Conservation (phyloP, 2,113 vertebrate genomes). For the Vimba vimba region DNA sequence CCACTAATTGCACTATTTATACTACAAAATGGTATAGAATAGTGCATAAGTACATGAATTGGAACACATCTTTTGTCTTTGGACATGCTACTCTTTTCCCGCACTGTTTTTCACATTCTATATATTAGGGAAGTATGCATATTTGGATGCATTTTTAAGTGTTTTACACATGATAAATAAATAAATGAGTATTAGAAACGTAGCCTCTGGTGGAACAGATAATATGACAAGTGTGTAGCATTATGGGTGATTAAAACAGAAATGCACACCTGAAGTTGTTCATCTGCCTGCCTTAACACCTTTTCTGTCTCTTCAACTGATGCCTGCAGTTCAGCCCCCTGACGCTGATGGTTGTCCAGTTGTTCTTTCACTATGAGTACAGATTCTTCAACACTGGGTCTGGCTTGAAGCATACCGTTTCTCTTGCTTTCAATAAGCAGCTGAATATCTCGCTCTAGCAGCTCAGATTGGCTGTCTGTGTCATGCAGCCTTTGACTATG, state of each 20-base stretch:
- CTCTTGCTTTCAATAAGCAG: conserved; percentile 59
- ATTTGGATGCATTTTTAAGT: neutral
- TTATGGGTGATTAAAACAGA: neutral
- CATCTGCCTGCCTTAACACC: conserved; percentile 78
- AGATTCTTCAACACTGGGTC: conserved; percentile 66
- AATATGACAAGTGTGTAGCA: neutral
- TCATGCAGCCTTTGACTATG: conserved; percentile 75
- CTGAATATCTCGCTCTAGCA: conserved; percentile 79
- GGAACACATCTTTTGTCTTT: no score
- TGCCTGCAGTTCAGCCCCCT: conserved; percentile 76
- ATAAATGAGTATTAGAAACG: neutral
- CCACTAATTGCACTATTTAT: no score
- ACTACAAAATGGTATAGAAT: no score
- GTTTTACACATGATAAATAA: neutral
- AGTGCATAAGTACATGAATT: no score
- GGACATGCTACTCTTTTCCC: neutral
- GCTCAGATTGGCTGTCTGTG: conserved; percentile 69
- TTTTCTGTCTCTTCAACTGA: conserved; percentile 73
- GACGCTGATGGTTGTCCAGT: conserved; percentile 79
- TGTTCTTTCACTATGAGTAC: conserved; percentile 79
- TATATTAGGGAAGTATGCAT: neutral
- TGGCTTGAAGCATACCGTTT: conserved; percentile 44
- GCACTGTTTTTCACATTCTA: neutral
- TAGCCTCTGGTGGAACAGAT: neutral
- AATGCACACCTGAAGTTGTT: conserved; percentile 79